Base-by-base conservation (phyloP, 1,140 invertebrate species). In the silkworm (Bombyx mori) region DNA sequence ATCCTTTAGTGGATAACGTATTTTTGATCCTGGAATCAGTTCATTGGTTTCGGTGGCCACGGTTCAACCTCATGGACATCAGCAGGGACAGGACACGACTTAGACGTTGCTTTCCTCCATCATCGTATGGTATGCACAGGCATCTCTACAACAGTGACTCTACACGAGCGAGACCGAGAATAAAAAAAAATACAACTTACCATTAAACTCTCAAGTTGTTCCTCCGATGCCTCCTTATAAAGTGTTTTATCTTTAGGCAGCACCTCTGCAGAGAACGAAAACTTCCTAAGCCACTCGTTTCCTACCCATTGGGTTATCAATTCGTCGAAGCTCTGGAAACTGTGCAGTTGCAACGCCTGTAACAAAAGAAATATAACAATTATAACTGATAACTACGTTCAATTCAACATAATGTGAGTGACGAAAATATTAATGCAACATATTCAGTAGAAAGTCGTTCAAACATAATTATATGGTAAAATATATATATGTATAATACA, bases 261-360 rank as follows among this genome's bases (percentile, higher is more conserved):
- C 8, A 73, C 73, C n/a, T 82, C 74, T 51, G 73, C 69, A 9
- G 62, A 68, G 42, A 71, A 70, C 73, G 76, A 54, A 54, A 76
- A 74, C 44, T 72, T 75, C 44, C 75, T 59, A 9, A 86, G 69
- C 78, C 77, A 86, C 42, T 81, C 70, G 18, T 62, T 63, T 10
- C 61, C 62, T 8, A 67, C 68, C 76, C 76, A 81, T 7, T 62
- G 52, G 12, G 53, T 56, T 4, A 82, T 59, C 52, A 83, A 62
- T 42, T 66, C 65, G 26, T 83, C 76, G 55, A 77, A 82, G 43
- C 51, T 75, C 8, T 57, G 42, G 55, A 68, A 82, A 65, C 75
- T 80, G 60, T 83, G 76, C 18, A 80, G 60, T 54, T 73, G 73
- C 48, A 50, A 61, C 43, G 75, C 75, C 82, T 86, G 75, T 44